Base-by-base conservation (phyloP, 2,888 invertebrate genomes). In the Mesoligia furuncula region DNA sequence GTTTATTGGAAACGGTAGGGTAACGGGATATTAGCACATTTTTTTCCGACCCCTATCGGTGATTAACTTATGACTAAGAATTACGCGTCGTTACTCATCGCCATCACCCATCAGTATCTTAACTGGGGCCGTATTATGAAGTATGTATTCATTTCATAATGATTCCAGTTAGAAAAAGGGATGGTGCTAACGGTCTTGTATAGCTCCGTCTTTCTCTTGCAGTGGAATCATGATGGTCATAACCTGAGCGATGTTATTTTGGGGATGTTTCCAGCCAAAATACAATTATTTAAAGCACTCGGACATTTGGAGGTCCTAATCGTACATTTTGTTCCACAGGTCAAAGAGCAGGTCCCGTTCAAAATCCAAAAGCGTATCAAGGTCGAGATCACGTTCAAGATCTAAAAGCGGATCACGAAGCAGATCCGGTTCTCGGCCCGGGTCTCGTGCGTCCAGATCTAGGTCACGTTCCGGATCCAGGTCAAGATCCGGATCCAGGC, bases 381-480 rank as follows among this genome's bases (percentile, higher is more conserved):
- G 93, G 15, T 90, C 90, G 0, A 80, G 89, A 36, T 87, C 96
- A 31, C 91, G 94, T 67, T 96, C 97, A 6, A 90, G 93, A 79
- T 86, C 86, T 51, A 86, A 86, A 76, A 86, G 86, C 67, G 88
- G 86, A 20, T 87, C 86, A 1, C 54, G 87, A 17, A 88, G 88
- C 67, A 75, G 84, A 64, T 91, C 91, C 0, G 84, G 94, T 85
- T 91, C 92, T 80, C 88, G 94, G 81, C 90, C 95, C 61, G 90
- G 95, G 64, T 97, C 96, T 86, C 83, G 93, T 81, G 90, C 95
- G 86, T 95, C 95, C 4, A 87, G 93, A 0, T 96, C 96, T n/a
- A 91, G 95, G 5, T 97, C 97, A 27, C 90, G 95, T 80, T 93
- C 93, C 80, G 90, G 95, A 0, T 94, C 95, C 0, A 88, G 95